Percentiles rank a stretch among this genome's conserved stretches.
These are phyloP conservation scores for Acrossocheilus wenchowensis DNA, from an alignment of 2,797 vertebrate genomes.

Conservation along the genomic window DNA sequence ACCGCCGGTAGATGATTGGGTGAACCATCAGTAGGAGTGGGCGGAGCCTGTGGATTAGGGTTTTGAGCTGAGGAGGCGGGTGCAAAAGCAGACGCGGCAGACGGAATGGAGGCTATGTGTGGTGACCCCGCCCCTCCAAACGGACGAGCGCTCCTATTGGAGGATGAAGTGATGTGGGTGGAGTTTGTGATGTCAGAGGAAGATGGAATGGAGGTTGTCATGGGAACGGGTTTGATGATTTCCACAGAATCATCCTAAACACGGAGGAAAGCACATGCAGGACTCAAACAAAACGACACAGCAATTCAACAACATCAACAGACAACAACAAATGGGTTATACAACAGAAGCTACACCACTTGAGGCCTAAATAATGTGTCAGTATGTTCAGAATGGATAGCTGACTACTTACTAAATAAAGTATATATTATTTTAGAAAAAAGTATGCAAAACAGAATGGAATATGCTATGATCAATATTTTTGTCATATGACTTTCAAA, in stretches of 20 bases:
- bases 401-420: neutral
- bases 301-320: constrained; percentile 65
- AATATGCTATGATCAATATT: neutral
- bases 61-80: constrained; percentile 68
- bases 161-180: constrained; percentile 71
- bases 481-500: neutral
- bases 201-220: constrained; percentile 60
- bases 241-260: constrained; percentile 80
- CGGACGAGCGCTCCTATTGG: constrained; percentile 83
- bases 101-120: constrained; percentile 85
- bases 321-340: neutral
- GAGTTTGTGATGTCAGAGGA: constrained; percentile 74
- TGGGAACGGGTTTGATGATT: constrained; percentile 85
- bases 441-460: neutral
- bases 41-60: constrained; percentile 46
- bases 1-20: constrained; percentile 62
- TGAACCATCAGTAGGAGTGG: constrained; percentile 53
- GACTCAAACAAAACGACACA: constrained; percentile 68
- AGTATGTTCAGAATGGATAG: neutral
- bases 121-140: constrained; percentile 76
- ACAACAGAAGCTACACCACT: neutral
- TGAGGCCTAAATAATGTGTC: neutral
- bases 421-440: neutral
- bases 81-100: constrained; percentile 81
- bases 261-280: constrained; percentile 67